Evolutionary conservation across 2,888 invertebrate species (phyloP), one percentile per base, ranked within the genome.

Genomic region (Melinaea menophilus): DNA sequence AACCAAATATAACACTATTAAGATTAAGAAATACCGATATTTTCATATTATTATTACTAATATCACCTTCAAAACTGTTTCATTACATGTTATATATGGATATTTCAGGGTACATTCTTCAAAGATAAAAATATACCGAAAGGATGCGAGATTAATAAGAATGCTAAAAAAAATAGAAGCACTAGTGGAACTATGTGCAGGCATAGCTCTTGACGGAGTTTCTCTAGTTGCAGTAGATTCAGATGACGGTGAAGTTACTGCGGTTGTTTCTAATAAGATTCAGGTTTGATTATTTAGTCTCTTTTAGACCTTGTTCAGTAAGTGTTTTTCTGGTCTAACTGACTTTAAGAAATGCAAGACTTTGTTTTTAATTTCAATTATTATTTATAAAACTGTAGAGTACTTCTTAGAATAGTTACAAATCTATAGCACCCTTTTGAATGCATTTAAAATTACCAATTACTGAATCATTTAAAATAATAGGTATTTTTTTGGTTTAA

Each of bases 191-290:
- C 77, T 95, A 2, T 92, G 93, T 64, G 81, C 91, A 51, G 86
- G 92, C 63, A 92, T 93, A 12, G 93, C 93, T 0, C 78, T 91
- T 56, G 95, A 95, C 73, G 94, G 94, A 0, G 91, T 93, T 0
- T 94, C 94, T 0, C 72, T 95, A 54, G 90, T 94, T 0, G 94
- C 94, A 0, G 81, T 93, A 1, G 92, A 92, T 62, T 84, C 86
- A 4, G 75, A 78, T 1, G 93, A 84, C 0, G 90, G 91, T 0
- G 86, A 91, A 72, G 92, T 95, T 0, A 93, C 86, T 4, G 92
- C 93, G 0, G 94, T 91, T 1, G 79, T 92, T 4, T 93, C 95
- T 74, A 95, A 95, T 79, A 95, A 95, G 85, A 81, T 95, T 66
- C 94, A 94, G 86, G 94, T 93, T 22, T 22, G 22, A 22, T 22